Evolutionary conservation across 2,113 vertebrate species (phyloP).

Genomic region (Tychaedon coryphoeus): DNA sequence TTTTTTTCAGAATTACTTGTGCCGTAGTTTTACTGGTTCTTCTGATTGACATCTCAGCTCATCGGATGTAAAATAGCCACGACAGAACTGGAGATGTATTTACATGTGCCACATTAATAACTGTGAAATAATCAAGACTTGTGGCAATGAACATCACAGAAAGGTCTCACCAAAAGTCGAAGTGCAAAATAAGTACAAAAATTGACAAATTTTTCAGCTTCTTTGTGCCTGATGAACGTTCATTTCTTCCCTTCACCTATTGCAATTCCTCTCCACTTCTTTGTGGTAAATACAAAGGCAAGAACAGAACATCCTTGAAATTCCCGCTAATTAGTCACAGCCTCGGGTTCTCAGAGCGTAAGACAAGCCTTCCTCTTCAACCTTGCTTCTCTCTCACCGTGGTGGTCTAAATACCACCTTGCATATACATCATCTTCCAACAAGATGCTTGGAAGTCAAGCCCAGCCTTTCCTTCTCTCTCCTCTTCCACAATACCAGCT

Average conservation of each 20-base stretch:
- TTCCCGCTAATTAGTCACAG: background rate
- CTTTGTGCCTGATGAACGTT: background rate
- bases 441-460: background rate
- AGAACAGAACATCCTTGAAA: background rate
- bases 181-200: background rate
- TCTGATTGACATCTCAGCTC: background rate
- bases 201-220: background rate
- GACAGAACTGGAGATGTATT: background rate
- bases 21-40: background rate
- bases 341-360: background rate
- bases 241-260: background rate
- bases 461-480: background rate
- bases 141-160: background rate
- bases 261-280: background rate
- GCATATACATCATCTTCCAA: background rate
- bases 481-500: rapidly evolving
- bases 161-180: background rate
- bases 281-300: background rate
- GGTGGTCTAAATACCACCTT: background rate
- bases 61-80: background rate
- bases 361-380: background rate
- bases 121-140: background rate
- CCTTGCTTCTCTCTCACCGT: background rate
- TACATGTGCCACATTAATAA: background rate
- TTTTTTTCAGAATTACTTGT: background rate